Conservation (phyloP, 2,113 vertebrate species). For the Melanerpes aurifrons region DNA sequence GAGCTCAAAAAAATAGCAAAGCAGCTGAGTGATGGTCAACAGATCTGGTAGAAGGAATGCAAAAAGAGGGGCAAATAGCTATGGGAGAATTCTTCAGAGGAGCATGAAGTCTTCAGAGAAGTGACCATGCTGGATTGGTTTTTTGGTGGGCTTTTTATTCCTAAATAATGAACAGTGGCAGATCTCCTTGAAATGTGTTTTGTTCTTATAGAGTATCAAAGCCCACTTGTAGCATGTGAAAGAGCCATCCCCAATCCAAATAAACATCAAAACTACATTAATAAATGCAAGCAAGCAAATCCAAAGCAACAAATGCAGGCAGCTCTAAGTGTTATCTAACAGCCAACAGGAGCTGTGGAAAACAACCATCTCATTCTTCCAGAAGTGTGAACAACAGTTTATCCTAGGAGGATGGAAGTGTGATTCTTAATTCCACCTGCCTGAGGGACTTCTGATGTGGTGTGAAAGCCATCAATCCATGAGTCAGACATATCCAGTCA, state of each 20-base stretch:
- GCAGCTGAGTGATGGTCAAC: neutral
- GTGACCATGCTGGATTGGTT: neutral
- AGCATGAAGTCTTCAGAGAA: neutral
- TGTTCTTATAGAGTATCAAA: neutral
- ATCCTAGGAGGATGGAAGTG: neutral
- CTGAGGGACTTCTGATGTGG: neutral
- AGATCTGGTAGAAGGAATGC: neutral
- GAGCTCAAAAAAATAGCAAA: neutral
- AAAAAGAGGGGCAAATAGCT: neutral
- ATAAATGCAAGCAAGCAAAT: neutral
- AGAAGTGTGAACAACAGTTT: neutral
- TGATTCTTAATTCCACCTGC: neutral
- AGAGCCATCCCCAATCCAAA: neutral
- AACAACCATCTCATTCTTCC: neutral
- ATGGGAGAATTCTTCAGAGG: neutral
- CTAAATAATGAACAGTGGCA: neutral
- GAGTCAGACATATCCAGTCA: neutral
- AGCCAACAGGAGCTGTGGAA: neutral
- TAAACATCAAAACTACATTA: neutral
- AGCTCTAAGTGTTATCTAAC: neutral
- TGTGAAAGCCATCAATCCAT: neutral
- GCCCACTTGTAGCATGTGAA: neutral
- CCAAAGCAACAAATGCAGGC: neutral
- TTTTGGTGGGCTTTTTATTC: neutral
- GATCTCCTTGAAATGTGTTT: neutral